phyloP scores from a whole-genome alignment of 2,113 vertebrate species.

The Megaleporinus macrocephalus region DNA sequence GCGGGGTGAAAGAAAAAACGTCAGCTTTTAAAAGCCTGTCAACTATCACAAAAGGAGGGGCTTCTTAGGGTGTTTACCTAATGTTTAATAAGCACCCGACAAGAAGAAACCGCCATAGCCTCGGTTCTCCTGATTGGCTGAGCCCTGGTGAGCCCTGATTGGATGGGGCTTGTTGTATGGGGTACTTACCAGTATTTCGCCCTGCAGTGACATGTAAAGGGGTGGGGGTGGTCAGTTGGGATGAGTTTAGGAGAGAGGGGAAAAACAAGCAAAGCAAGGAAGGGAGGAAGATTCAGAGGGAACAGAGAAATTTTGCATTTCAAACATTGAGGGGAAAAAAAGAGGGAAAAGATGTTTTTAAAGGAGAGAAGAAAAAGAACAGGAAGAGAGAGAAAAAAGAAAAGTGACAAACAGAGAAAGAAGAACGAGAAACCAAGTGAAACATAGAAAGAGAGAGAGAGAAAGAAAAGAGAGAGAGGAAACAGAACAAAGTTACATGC shows the following conservation, averaged over 20 bases:
- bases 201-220: conserved; percentile 80
- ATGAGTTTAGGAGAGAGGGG: conserved; percentile 9
- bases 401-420: conserved; percentile 60
- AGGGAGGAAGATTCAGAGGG: conserved; percentile 62
- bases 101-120: conserved; percentile 42
- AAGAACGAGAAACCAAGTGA: conserved; percentile 63
- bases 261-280: conserved; percentile 64
- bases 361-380: conserved; percentile 42
- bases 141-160: conserved; percentile 72
- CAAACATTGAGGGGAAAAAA: not conserved
- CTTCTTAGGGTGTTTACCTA: not conserved
- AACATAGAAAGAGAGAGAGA: conserved; percentile 59
- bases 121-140: conserved; percentile 72
- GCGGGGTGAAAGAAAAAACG: conserved; percentile 63
- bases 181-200: conserved; percentile 98
- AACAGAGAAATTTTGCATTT: not conserved
- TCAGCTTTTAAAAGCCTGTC: conserved; percentile 35
- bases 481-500: conserved; percentile 89
- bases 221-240: conserved; percentile 47
- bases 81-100: conserved; percentile 1
- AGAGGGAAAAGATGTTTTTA: no score
- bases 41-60: not conserved
- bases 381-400: conserved; percentile 42
- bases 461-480: conserved; percentile 70
- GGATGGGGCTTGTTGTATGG: conserved; percentile 65